Conservation (phyloP, 92 coral and sea anemone species). For the Pocillopora grandis region DNA sequence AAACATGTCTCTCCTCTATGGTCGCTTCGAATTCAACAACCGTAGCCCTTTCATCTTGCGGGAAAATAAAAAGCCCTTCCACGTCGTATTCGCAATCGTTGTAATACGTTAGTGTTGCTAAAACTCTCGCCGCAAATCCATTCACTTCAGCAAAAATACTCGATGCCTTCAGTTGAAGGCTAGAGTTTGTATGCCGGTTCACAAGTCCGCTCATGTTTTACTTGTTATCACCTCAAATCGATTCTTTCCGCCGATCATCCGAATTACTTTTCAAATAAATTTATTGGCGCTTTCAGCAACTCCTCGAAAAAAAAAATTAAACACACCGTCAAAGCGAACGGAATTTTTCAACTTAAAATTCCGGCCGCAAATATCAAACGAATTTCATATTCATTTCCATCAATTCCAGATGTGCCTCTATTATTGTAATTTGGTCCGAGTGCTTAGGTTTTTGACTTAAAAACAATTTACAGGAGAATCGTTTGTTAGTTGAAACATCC, state of each 20-base stretch:
- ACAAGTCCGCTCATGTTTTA: conserved; percentile 82
- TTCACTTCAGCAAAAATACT: conserved; percentile 93
- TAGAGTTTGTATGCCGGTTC: conserved; percentile 69
- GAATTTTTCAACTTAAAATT: conserved; percentile 7
- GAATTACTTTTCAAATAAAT: conserved; percentile 15
- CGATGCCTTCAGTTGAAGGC: conserved; percentile 85
- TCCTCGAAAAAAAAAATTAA: neutral
- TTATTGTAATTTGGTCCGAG: conserved; percentile 34
- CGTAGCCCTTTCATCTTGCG: conserved; percentile 86
- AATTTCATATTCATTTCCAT: conserved; percentile 25
- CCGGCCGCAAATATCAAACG: conserved; percentile 1
- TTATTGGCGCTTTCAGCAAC: conserved; percentile 6
- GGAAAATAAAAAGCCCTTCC: conserved; percentile 88
- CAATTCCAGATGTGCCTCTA: conserved; percentile 35
- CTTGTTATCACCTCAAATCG: conserved; percentile 4
- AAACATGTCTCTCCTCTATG: conserved; percentile 80
- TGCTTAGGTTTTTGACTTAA: conserved; percentile 30
- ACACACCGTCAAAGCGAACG: neutral
- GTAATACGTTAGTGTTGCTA: conserved; percentile 87
- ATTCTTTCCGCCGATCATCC: conserved; percentile 25
- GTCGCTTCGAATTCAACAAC: conserved; percentile 92
- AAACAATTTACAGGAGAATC: conserved; percentile 41
- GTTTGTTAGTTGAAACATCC: conserved; percentile 57
- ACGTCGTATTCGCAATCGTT: conserved; percentile 84
- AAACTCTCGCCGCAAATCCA: conserved; percentile 89